Evolutionary conservation across 2,888 invertebrate species (phyloP).

Genomic region (Leptothorax acervorum): DNA sequence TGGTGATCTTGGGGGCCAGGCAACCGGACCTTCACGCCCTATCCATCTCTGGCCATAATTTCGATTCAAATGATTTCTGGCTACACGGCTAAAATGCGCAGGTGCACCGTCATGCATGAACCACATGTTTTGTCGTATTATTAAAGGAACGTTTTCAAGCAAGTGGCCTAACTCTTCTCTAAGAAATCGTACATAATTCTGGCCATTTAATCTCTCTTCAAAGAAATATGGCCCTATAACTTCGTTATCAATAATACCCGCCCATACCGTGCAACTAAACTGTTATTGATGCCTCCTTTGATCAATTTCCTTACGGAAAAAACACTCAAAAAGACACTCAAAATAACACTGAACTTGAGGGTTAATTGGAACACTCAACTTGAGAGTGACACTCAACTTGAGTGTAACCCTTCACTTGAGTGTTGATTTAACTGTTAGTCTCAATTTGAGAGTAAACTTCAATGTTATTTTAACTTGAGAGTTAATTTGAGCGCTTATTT

Average conservation of each 20-base stretch:
- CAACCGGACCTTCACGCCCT: slow-evolving; percentile 46
- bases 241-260: slow-evolving; percentile 55
- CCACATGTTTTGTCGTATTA: slow-evolving; percentile 72
- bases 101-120: slow-evolving; percentile 75
- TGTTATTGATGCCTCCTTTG: slow-evolving; percentile 70
- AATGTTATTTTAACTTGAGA: too few species aligned
- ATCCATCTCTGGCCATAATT: background rate
- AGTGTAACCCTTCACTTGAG: too few species aligned
- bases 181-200: slow-evolving; percentile 54
- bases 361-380: too few species aligned
- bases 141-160: slow-evolving; percentile 65
- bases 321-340: too few species aligned
- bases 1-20: slow-evolving; percentile 18
- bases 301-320: slow-evolving; percentile 30
- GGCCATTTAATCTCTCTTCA: slow-evolving; percentile 56
- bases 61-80: slow-evolving; percentile 52
- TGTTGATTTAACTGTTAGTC: too few species aligned
- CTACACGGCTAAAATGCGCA: slow-evolving; percentile 53
- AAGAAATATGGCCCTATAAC: slow-evolving; percentile 61
- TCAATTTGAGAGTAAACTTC: too few species aligned
- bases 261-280: slow-evolving; percentile 59
- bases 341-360: too few species aligned
- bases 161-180: slow-evolving; percentile 49
- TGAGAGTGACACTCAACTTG: too few species aligned
- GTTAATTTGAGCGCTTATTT: too few species aligned